phyloP scores from a whole-genome alignment of 2,113 vertebrate genomes.

The Neodon shergylaensis region DNA sequence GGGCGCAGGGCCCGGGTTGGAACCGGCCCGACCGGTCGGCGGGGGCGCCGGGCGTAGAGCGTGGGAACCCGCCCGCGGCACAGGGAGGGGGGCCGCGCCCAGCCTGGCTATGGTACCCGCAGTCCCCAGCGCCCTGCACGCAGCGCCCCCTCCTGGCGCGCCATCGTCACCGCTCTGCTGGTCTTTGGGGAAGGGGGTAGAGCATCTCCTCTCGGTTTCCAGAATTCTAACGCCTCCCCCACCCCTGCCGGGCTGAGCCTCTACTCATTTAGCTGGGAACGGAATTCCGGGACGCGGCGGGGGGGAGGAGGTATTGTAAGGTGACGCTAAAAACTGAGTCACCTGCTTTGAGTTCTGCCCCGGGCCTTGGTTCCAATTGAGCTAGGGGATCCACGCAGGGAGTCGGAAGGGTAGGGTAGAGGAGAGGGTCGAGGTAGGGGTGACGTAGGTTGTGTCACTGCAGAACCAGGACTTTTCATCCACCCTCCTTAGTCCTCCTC shows the following conservation, averaged over 20 bases:
- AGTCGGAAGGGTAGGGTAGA: not conserved
- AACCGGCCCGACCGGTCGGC: conserved; percentile 78
- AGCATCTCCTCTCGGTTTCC: not conserved
- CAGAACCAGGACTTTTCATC: not conserved
- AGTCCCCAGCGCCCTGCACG: not conserved
- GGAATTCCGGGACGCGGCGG: not conserved
- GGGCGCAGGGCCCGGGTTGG: conserved; percentile 64
- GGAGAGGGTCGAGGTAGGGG: not conserved
- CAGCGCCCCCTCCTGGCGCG: conserved; percentile 44
- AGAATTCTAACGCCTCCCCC: not conserved
- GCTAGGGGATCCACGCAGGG: not conserved
- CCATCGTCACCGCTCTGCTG: not conserved
- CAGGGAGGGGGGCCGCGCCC: conserved; percentile 39
- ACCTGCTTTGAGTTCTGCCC: conserved; percentile 32
- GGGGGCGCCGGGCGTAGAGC: conserved; percentile 70
- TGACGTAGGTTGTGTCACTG: not conserved
- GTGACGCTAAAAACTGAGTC: conserved; percentile 61
- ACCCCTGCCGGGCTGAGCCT: not conserved
- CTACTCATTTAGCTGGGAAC: conserved; percentile 28
- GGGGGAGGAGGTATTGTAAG: not conserved
- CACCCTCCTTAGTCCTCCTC: not conserved
- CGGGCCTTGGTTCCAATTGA: not conserved
- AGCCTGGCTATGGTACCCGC: not conserved
- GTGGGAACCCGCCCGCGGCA: conserved; percentile 77
- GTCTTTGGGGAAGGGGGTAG: not conserved